Conservation (phyloP, 2,113 vertebrate genomes). For the Noctilio leporinus region DNA sequence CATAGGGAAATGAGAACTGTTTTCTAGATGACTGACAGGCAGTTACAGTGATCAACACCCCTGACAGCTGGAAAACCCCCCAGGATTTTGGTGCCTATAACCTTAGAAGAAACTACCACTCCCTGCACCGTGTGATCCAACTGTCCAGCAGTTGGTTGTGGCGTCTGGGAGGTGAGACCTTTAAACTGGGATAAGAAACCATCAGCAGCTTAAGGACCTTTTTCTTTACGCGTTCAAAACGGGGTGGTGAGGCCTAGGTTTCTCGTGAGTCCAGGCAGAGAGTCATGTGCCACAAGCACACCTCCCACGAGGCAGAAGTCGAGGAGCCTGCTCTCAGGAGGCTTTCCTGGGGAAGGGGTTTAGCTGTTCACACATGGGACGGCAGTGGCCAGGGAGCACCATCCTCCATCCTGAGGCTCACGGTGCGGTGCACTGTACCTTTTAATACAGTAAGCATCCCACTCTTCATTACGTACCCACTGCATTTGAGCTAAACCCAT, state of each 20-base stretch:
- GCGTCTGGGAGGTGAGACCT: neutral
- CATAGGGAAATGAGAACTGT: neutral
- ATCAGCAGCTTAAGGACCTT: neutral
- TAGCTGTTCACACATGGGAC: neutral
- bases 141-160: neutral
- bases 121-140: neutral
- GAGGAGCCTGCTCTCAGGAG: neutral
- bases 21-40: neutral
- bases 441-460: neutral
- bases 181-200: neutral
- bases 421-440: neutral
- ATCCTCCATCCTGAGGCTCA: neutral
- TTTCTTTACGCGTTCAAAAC: neutral
- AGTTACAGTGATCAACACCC: neutral
- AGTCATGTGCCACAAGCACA: neutral
- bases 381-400: neutral
- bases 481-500: constrained; percentile 11
- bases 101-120: neutral
- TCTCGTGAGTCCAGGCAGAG: neutral
- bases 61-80: neutral
- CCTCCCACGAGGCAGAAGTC: neutral
- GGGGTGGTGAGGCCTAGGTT: neutral
- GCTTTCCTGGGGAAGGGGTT: neutral
- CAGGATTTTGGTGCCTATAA: neutral
- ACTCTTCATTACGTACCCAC: constrained; percentile 20